Evolutionary conservation across 2,797 vertebrate genomes (phyloP), one percentile per base, ranked within the genome.

Genomic region (Lepus townsendii): DNA sequence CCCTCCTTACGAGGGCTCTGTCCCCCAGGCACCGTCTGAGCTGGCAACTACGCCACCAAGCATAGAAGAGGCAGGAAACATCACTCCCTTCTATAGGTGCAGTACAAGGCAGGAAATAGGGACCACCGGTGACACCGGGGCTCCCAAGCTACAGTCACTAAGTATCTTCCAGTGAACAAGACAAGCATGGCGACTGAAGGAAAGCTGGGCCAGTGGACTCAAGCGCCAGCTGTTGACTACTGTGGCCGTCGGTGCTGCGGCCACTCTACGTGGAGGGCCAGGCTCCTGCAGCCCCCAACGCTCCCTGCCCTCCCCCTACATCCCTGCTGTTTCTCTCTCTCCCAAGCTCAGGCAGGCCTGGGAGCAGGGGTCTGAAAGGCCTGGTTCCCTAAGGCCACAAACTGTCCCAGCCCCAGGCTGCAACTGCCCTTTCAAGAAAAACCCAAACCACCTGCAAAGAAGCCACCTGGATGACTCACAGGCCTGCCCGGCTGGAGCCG

Each of bases 401-500:
- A n/a, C 50, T 17, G 12, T n/a, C 38, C 32, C 42, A 76, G 57
- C 42, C n/a, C 10, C 17, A 62, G 78, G 26, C 52, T n/a, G 52
- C 78, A 88, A 80, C 62, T 91, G 22, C 32, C 71, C 65, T n/a
- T 27, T 91, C 50, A 60, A 57, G 50, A 73, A 72, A 78, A 85
- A 63, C 20, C 52, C 38, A 72, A 38, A 60, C 32, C 10, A 27
- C 52, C 10, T 47, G 26, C 57, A 35, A 85, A 71, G 32, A 52
- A 94, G 47, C 10, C 68, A 92, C 24, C 69, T 17, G 38, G 72
- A 69, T 52, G 83, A 72, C 35, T 60, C 22, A 54, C 2, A 69
- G 38, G 47, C 14, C 62, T 77, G 19, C 42, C 62, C 77, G 32
- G 77, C 47, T 8, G 57, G 54, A 13, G 20, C 26, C 35, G 47